A percentile compares a stretch with the other conserved stretches of the same genome.
These are phyloP conservation scores for Lobophora halterata DNA, from an alignment of 2,888 invertebrate species.

Conservation along the genomic window DNA sequence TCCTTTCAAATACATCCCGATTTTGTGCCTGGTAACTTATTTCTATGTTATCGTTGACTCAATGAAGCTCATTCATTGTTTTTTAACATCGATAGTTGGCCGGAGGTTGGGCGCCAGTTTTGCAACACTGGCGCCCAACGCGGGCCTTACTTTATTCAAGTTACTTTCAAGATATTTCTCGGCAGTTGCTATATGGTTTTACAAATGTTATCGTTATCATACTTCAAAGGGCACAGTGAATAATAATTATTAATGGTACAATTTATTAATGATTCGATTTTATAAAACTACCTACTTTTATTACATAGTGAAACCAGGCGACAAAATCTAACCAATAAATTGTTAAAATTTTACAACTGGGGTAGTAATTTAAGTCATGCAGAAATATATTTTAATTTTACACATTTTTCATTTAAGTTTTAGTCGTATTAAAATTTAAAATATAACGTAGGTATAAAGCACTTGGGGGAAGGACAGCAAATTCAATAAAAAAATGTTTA, in stretches of 20 bases:
- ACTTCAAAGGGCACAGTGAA: conserved; percentile 11
- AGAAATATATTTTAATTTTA: conserved; percentile 76
- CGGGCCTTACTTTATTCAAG: conserved; percentile 5
- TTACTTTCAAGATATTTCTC: not conserved
- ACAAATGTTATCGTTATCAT: conserved; percentile 17
- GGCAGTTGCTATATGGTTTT: conserved; percentile 10
- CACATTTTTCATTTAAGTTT: conserved; percentile 75
- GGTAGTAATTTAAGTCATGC: conserved; percentile 64
- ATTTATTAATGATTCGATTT: conserved; percentile 26
- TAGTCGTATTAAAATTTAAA: conserved; percentile 79
- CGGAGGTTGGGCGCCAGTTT: conserved; percentile 21
- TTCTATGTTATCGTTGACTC: conserved; percentile 19
- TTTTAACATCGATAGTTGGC: not conserved
- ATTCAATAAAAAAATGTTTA: conserved; percentile 81
- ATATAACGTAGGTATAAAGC: conserved; percentile 79
- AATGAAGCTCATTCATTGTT: conserved; percentile 13
- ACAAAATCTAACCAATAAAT: conserved; percentile 67
- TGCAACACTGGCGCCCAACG: conserved; percentile 24
- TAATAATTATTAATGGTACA: conserved; percentile 17
- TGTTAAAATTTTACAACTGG: conserved; percentile 72
- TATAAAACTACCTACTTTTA: conserved; percentile 28
- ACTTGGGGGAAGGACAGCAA: conserved; percentile 82
- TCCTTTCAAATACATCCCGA: conserved; percentile 41
- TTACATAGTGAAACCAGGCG: conserved; percentile 54
- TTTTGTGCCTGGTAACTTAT: conserved; percentile 46